A percentile compares a stretch with the other conserved stretches of the same genome.
Evolutionary conservation across 1,140 invertebrate species (phyloP).

Genomic region (Caerostris extrusa): DNA sequence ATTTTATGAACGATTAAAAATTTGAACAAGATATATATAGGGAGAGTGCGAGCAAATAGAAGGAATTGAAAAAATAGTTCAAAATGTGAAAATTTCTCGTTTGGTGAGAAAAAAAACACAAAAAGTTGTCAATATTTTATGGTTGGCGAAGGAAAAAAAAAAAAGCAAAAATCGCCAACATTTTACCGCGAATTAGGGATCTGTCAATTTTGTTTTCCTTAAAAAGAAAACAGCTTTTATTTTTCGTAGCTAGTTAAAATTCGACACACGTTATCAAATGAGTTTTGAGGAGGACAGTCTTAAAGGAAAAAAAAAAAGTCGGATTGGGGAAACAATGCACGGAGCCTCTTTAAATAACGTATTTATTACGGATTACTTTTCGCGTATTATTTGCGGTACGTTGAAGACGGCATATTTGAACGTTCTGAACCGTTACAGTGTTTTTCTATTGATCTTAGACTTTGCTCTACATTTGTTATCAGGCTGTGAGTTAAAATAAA

Average conservation of each 20-base stretch:
- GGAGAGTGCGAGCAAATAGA: too few species aligned
- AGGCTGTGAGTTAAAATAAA: not conserved
- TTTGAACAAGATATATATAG: too few species aligned
- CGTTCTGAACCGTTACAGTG: constrained; percentile 43
- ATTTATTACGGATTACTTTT: not conserved
- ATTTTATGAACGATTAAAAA: too few species aligned
- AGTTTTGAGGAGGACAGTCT: not conserved
- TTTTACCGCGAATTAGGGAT: too few species aligned
- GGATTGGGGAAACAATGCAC: not conserved
- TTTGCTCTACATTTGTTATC: constrained; percentile 18
- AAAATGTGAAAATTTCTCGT: too few species aligned
- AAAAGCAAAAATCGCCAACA: too few species aligned
- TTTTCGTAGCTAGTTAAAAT: not conserved
- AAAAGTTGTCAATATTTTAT: too few species aligned
- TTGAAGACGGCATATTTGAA: constrained; percentile 32
- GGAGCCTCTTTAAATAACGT: not conserved
- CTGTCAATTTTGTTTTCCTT: too few species aligned
- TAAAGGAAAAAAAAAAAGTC: not conserved
- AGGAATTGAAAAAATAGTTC: too few species aligned
- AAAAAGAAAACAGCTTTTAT: too few species aligned
- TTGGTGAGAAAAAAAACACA: too few species aligned
- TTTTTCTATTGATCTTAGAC: constrained; percentile 27
- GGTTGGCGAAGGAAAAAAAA: too few species aligned
- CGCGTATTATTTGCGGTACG: not conserved
- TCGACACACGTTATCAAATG: not conserved